phyloP scores from a whole-genome alignment of 2,113 vertebrate species.

The Cryptomyrus ogoouensis region DNA sequence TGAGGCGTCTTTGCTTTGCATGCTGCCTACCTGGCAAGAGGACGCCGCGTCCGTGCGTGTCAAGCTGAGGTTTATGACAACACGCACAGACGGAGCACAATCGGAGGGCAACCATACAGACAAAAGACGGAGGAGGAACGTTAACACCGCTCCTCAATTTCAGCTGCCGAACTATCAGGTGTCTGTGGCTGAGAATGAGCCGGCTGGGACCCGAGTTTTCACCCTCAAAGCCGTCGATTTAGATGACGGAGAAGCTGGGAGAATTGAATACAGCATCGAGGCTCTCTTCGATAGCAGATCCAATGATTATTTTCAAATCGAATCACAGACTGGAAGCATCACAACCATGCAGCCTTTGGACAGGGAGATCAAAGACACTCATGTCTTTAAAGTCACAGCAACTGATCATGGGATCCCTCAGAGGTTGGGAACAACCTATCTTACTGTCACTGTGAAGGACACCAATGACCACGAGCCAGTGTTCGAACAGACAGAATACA shows the following conservation, averaged over 20 bases:
- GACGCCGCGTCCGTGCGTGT: conserved; percentile 25
- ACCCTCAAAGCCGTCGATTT: conserved; percentile 69
- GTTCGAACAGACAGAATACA: conserved; percentile 78
- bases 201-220: conserved; percentile 69
- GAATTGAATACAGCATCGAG: conserved; percentile 73
- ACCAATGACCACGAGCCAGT: conserved; percentile 74
- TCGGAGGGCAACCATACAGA: conserved; percentile 11
- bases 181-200: conserved; percentile 78
- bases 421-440: conserved; percentile 65
- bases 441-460: conserved; percentile 77
- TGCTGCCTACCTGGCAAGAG: neutral
- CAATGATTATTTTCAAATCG: conserved; percentile 69
- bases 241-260: conserved; percentile 68
- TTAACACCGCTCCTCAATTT: conserved; percentile 69
- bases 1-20: conserved; percentile 31
- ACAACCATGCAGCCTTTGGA: conserved; percentile 70
- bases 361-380: conserved; percentile 79
- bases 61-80: conserved; percentile 21
- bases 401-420: conserved; percentile 64
- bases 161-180: conserved; percentile 79
- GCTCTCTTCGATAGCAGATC: conserved; percentile 77
- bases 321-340: conserved; percentile 61
- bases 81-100: neutral
- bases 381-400: conserved; percentile 75
- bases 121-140: conserved; percentile 54